Conservation (phyloP, 2,888 invertebrate genomes). For the Sarcophaga subvicina region DNA sequence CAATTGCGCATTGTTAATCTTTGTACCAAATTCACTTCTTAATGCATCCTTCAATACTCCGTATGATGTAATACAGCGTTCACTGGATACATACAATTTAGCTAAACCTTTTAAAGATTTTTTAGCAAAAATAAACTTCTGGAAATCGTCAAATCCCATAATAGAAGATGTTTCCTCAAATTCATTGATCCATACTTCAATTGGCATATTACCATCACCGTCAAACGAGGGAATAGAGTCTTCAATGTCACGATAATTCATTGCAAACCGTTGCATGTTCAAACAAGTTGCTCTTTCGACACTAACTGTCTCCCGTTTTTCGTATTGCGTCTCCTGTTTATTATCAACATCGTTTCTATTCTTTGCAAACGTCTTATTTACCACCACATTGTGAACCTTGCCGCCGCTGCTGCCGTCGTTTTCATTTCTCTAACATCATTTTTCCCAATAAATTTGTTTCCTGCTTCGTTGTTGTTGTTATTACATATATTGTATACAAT, state of each 20-base stretch:
- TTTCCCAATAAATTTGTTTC: not conserved
- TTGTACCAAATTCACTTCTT: not conserved
- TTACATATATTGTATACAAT: not conserved
- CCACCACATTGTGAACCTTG: not conserved
- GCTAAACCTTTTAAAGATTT: too few relatives aligned
- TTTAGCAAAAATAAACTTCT: constrained; percentile 16
- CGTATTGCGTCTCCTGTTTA: not conserved
- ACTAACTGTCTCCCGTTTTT: not conserved
- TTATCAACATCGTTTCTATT: not conserved
- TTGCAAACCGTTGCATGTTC: constrained; percentile 11
- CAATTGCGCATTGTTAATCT: constrained; percentile 53
- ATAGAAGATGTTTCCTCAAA: constrained; percentile 48
- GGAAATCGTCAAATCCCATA: constrained; percentile 49
- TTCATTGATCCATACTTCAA: constrained; percentile 28
- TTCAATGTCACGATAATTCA: constrained; percentile 47
- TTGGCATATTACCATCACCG: constrained; percentile 29
- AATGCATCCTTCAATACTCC: constrained; percentile 14
- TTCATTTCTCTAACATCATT: not conserved
- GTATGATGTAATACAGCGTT: constrained; percentile 40
- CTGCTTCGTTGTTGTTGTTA: not conserved
- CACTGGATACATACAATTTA: constrained; percentile 6
- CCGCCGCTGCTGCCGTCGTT: not conserved
- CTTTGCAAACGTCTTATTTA: not conserved
- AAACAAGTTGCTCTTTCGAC: constrained; percentile 2
- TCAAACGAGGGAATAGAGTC: constrained; percentile 60